Evolutionary conservation across 2,888 invertebrate species (phyloP).

Genomic region (Hymenopus coronatus): DNA sequence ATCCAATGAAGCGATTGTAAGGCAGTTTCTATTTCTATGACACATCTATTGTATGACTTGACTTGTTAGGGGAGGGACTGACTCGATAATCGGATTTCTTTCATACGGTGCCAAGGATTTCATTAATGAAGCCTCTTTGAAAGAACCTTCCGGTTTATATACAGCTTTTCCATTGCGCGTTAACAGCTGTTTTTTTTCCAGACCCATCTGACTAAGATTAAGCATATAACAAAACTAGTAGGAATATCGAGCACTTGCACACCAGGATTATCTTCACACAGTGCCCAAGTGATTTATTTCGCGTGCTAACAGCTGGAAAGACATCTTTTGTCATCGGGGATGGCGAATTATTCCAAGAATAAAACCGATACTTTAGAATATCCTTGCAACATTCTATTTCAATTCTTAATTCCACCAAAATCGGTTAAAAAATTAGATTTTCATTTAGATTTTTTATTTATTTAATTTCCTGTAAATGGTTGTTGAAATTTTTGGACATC

Average conservation of each 20-base stretch:
- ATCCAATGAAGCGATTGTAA: not conserved
- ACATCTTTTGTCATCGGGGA: too few relatives aligned
- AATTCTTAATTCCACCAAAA: too few relatives aligned
- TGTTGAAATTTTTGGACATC: too few relatives aligned
- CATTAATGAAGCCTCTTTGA: not conserved
- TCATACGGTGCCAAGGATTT: not conserved
- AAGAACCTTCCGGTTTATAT: not conserved
- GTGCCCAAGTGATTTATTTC: not conserved
- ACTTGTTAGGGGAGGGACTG: not conserved
- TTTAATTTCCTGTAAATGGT: too few relatives aligned
- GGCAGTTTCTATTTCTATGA: not conserved
- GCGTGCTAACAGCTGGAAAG: not conserved
- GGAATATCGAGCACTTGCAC: not conserved
- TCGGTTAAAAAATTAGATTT: too few relatives aligned
- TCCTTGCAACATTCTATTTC: too few relatives aligned
- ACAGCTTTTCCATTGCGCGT: not conserved
- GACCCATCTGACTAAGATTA: not conserved
- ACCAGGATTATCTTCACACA: not conserved
- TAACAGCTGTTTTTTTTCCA: not conserved
- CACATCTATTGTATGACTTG: not conserved
- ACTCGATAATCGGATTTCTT: not conserved
- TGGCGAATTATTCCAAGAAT: too few relatives aligned
- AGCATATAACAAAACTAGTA: not conserved
- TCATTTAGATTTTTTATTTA: too few relatives aligned
- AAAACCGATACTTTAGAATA: too few relatives aligned